These are phyloP conservation scores for Argynnis bischoffii DNA, from an alignment of 2,888 invertebrate genomes.

Conservation along the genomic window DNA sequence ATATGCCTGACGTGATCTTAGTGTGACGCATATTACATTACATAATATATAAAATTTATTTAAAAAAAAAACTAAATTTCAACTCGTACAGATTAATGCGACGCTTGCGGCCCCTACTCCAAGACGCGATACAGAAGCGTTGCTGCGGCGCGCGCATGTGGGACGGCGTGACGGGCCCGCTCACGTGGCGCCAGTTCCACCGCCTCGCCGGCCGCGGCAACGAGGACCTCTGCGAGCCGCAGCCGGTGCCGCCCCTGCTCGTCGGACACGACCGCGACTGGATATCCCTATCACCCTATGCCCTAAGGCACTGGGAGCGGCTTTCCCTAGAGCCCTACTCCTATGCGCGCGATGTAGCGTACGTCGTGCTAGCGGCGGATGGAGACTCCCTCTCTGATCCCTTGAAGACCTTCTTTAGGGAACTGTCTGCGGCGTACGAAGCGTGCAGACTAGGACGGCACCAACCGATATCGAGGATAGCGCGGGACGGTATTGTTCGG, in stretches of 20 bases:
- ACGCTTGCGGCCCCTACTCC: slow-evolving; percentile 93
- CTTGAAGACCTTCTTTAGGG: slow-evolving; percentile 94
- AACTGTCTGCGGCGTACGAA: slow-evolving; percentile 96
- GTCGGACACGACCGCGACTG: slow-evolving; percentile 98
- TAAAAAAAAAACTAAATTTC: slow-evolving; percentile 1
- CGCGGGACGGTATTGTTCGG: slow-evolving; percentile 93
- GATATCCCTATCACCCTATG: slow-evolving; percentile 96
- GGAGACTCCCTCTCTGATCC: slow-evolving; percentile 90
- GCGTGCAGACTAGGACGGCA: slow-evolving; percentile 96
- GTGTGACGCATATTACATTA: no score
- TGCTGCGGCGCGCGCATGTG: slow-evolving; percentile 93
- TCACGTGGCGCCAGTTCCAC: slow-evolving; percentile 99
- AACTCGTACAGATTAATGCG: slow-evolving; percentile 88
- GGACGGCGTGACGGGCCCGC: slow-evolving; percentile 98
- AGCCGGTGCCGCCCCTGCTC: slow-evolving; percentile 96
- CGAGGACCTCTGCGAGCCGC: slow-evolving; percentile 97
- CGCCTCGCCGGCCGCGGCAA: slow-evolving; percentile 96
- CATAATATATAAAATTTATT: neutral
- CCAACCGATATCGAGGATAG: slow-evolving; percentile 91
- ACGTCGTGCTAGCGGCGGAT: slow-evolving; percentile 96
- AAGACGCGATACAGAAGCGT: slow-evolving; percentile 97
- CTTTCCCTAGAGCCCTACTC: slow-evolving; percentile 98
- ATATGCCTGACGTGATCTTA: no score
- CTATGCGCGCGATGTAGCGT: slow-evolving; percentile 96
- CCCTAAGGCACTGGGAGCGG: slow-evolving; percentile 97